Conservation (phyloP, 2,113 vertebrate genomes). For the Syngnathoides biaculeatus region DNA sequence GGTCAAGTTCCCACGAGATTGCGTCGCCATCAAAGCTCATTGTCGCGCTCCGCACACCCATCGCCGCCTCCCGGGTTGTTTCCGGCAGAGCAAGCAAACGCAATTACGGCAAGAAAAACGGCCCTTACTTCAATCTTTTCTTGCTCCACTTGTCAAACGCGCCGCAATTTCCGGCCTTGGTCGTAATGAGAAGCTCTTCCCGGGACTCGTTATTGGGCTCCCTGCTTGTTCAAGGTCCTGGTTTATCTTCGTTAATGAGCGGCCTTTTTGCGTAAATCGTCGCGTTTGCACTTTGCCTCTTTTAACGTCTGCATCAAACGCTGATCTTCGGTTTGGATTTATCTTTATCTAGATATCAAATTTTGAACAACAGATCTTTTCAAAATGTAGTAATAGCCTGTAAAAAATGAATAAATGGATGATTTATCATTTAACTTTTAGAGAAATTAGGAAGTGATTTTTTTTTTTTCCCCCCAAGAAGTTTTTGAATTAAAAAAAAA, state of each 20-base stretch:
- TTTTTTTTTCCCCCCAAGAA: too few species aligned
- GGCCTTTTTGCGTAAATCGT: slow-evolving; percentile 26
- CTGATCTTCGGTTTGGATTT: neutral
- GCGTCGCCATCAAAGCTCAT: slow-evolving; percentile 51
- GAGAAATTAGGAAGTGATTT: too few species aligned
- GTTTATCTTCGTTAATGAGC: slow-evolving; percentile 40
- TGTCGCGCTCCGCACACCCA: slow-evolving; percentile 47
- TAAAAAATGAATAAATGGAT: too few species aligned
- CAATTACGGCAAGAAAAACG: slow-evolving; percentile 58
- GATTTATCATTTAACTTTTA: too few species aligned
- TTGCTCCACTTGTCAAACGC: slow-evolving; percentile 71
- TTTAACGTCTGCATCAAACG: neutral
- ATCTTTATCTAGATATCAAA: too few species aligned
- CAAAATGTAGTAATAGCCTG: too few species aligned
- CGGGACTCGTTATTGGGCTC: slow-evolving; percentile 30
- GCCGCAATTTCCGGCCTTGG: slow-evolving; percentile 35
- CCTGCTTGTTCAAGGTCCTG: slow-evolving; percentile 46
- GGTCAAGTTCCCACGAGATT: slow-evolving; percentile 47
- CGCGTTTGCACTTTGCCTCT: neutral
- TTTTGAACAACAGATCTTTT: too few species aligned
- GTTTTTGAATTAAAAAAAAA: too few species aligned
- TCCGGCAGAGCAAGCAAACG: slow-evolving; percentile 72
- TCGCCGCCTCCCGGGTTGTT: slow-evolving; percentile 53
- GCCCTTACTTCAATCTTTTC: slow-evolving; percentile 73
- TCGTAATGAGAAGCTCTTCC: slow-evolving; percentile 40